Percentiles rank a stretch among this genome's conserved stretches.
Evolutionary conservation across 2,113 vertebrate species (phyloP).

Genomic region (Hucho hucho): DNA sequence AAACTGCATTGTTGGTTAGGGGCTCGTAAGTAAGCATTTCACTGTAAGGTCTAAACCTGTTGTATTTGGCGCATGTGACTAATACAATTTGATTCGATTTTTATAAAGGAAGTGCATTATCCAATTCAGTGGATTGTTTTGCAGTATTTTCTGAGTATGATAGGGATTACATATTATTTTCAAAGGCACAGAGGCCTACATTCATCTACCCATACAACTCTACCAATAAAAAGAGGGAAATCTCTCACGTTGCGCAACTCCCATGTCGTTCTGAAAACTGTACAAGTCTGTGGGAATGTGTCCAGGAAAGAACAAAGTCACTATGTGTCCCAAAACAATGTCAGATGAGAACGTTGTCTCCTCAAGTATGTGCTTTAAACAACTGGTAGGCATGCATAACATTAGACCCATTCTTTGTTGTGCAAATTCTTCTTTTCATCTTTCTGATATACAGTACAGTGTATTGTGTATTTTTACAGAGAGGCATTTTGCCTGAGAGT

Average conservation of each 20-base stretch:
- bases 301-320: conserved; percentile 37
- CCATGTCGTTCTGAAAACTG: conserved; percentile 13
- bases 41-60: no score
- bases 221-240: background rate
- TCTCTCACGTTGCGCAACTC: background rate
- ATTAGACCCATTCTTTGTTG: background rate
- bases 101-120: background rate
- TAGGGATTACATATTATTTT: no score
- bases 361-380: background rate
- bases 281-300: conserved; percentile 3
- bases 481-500: background rate
- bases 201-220: background rate
- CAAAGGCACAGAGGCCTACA: no score
- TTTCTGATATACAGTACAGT: background rate
- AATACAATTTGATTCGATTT: no score
- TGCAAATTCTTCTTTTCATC: background rate
- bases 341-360: background rate
- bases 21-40: no score
- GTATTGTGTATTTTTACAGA: background rate
- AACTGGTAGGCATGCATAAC: background rate
- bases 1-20: no score
- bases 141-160: no score
- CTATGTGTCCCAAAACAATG: background rate
- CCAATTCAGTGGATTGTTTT: no score
- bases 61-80: no score